phyloP scores from a whole-genome alignment of 1,140 invertebrate genomes.

The Trinorchestia longiramus region DNA sequence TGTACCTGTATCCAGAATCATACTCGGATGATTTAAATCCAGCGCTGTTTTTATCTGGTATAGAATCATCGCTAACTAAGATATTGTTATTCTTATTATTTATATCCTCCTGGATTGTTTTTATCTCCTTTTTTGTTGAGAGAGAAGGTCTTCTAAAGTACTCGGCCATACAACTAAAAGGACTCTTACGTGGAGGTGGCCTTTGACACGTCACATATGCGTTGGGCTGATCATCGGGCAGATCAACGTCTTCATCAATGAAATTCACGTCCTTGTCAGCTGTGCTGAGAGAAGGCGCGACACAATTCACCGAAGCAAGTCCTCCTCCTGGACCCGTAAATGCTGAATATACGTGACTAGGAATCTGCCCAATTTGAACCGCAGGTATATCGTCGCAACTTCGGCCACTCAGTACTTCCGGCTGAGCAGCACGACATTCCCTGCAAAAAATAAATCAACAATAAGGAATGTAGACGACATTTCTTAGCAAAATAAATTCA shows the following conservation, averaged over 20 bases:
- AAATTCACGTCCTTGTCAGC: conserved; percentile 81
- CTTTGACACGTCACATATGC: conserved; percentile 66
- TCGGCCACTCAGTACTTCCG: conserved; percentile 69
- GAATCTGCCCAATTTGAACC: conserved; percentile 70
- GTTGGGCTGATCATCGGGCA: conserved; percentile 63
- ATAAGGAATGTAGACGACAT: not conserved
- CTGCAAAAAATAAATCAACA: conserved; percentile 61
- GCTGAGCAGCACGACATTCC: conserved; percentile 68
- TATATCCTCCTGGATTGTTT: conserved; percentile 10
- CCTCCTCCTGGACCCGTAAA: conserved; percentile 84
- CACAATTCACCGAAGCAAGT: conserved; percentile 78
- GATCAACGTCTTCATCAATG: conserved; percentile 74
- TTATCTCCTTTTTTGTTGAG: not conserved
- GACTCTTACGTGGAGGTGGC: conserved; percentile 67
- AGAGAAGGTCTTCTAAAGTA: conserved; percentile 64
- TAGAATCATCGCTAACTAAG: conserved; percentile 14
- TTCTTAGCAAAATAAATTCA: too few species aligned
- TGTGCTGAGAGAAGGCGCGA: conserved; percentile 74
- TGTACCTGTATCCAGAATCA: conserved; percentile 51
- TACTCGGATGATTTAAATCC: conserved; percentile 41
- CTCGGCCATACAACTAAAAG: conserved; percentile 69
- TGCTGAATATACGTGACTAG: conserved; percentile 74
- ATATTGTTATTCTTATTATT: conserved; percentile 38
- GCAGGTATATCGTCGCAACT: conserved; percentile 69
- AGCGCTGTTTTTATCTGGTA: not conserved